Evolutionary conservation across 2,888 invertebrate species (phyloP), one percentile per base, ranked within the genome.

Genomic region (Pyralis farinalis): DNA sequence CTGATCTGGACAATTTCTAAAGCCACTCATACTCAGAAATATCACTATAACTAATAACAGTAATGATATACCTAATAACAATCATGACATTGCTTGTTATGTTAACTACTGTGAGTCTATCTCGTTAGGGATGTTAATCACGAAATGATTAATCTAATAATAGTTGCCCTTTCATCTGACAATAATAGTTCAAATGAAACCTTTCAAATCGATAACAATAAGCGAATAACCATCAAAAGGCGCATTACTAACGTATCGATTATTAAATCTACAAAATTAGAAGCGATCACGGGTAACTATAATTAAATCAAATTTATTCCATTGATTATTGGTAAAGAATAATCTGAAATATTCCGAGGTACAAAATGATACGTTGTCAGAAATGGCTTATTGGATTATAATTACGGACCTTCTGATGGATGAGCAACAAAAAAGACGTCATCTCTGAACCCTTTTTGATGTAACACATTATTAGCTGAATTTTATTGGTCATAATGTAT

Each of bases 321-420:
- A 56, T 57, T 51, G 54, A 57, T 58, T 54, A 55, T 46, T 43
- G 44, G 34, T 45, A 35, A 48, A 31, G 51, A 52, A 55, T 53
- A 46, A 46, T 51, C 49, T 27, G 36, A 51, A 49, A 55, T 48
- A 48, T 51, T 49, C 48, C 49, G 42, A 46, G 42, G 44, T 37
- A 46, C 43, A 42, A 69, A 71, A 69, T 71, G 59, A 66, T 68
- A 63, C 57, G 61, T 55, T 70, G 63, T 64, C 65, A 56, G 52
- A 49, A 52, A 48, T 44, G 42, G 43, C 44, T 58, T 57, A 62
- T 58, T 52, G 53, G 47, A 29, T 46, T 50, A 47, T 68, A 65
- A 71, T 71, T 65, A 68, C 38, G 53, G 58, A 51, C 49, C 51
- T 37, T 10, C 38, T 49, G 58, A 55, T 55, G 49, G 51, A 51